Base-by-base conservation (phyloP, 2,888 invertebrate species). In the Microctonus hyperodae region DNA sequence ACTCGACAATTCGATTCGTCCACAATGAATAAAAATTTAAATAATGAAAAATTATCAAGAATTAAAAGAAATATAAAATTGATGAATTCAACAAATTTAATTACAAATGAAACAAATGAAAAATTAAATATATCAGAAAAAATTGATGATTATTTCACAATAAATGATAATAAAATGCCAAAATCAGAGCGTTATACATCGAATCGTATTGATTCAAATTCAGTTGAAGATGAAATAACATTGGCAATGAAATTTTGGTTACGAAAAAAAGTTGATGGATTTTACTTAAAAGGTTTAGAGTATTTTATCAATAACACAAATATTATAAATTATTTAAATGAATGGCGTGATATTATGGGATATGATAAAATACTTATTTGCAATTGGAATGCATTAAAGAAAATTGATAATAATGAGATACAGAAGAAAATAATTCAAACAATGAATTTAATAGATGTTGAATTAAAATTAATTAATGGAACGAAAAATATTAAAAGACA, bases 281-380 rank as follows among this genome's bases (percentile, higher is more conserved):
- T 97, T 83, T 94, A 95, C 80, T 85, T 97, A 7, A 94, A 94
- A 82, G 92, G 92, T 10, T 82, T 95, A 23, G 91, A 93, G 77
- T 83, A 89, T 68, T 89, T 90, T 76, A 86, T 88, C 3, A 85
- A 88, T 48, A 89, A 92, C 74, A 80, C 84, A 0, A 85, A 88
- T 75, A 89, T 92, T 74, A 83, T 85, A 0, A 84, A 85, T 58
- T 87, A 88, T 44, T 79, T 94, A 22, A 87, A 88, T 67, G 83
- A 88, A 64, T 94, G 93, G 93, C 92, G 91, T 79, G 85, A 86
- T 70, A 84, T 90, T 10, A 80, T 92, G 25, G 92, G 91, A 0
- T 78, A 79, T 16, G 86, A 88, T 50, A 88, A 88, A 78, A 88
- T 91, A 63, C 82, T 94, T 6, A 92, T 94, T 69, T 88, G 91